Conservation (phyloP, 2,797 vertebrate species). For the Sebastolobus alascanus region DNA sequence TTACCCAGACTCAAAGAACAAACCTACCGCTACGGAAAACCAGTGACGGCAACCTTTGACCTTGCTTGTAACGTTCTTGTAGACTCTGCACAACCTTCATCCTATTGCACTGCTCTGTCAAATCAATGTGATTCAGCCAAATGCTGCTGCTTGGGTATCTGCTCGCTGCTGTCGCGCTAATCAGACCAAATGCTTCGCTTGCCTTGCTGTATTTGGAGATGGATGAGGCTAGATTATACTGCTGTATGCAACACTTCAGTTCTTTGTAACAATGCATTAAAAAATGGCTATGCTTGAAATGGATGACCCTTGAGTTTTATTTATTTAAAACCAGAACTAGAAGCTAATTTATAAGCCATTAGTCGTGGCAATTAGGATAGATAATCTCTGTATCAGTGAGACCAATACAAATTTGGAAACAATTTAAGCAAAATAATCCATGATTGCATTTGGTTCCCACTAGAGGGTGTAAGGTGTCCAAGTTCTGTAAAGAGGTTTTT, state of each 20-base stretch:
- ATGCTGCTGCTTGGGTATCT: slow-evolving; percentile 29
- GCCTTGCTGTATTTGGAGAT: slow-evolving; percentile 41
- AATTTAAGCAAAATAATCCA: slow-evolving; percentile 20
- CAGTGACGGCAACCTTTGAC: slow-evolving; percentile 39
- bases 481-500: slow-evolving; percentile 31
- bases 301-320: slow-evolving; percentile 47
- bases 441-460: slow-evolving; percentile 58
- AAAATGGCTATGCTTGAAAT: slow-evolving; percentile 65
- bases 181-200: slow-evolving; percentile 58
- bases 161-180: slow-evolving; percentile 31
- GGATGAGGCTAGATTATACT: slow-evolving; percentile 26
- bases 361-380: slow-evolving; percentile 11
- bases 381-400: slow-evolving; percentile 24
- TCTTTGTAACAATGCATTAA: slow-evolving; percentile 75
- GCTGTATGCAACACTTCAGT: slow-evolving; percentile 47
- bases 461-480: slow-evolving; percentile 68
- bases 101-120: slow-evolving; percentile 55
- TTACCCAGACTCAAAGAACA: slow-evolving; percentile 79
- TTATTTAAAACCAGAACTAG: slow-evolving; percentile 26
- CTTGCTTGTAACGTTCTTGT: slow-evolving; percentile 23
- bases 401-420: slow-evolving; percentile 27
- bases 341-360: slow-evolving; percentile 38
- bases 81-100: slow-evolving; percentile 45
- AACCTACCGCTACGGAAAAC: slow-evolving; percentile 44
- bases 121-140: slow-evolving; percentile 41